Base-by-base conservation (phyloP, 2,797 vertebrate species). In the Gymnodraco acuticeps region DNA sequence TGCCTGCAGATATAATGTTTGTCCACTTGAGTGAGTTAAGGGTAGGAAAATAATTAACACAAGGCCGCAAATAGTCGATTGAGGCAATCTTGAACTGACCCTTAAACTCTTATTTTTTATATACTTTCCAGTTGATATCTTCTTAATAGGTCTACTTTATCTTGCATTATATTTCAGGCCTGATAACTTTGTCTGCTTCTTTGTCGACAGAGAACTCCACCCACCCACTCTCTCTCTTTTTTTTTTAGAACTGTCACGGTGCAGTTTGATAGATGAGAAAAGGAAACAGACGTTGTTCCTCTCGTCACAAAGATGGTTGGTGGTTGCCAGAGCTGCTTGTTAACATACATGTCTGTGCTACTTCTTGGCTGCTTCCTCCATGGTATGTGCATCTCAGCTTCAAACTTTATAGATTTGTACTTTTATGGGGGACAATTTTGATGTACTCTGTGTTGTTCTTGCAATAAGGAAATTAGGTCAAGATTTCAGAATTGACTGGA, bases 221-320 rank as follows among this genome's bases (percentile, higher is more conserved):
- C 38, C 56, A n/a, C 68, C 42, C 41, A 7, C 69, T 10, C 8
- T 3, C 0, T 13, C 20, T 20, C 20, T 27, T 27, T 1, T 62
- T 2, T 41, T 33, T 60, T 10, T 5, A 9, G 13, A 38, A 1
- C 54, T 20, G 33, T 20, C 3, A 14, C 7, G 9, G 13, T 54
- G 15, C 46, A 38, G 51, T 84, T 23, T 20, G 48, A 63, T 27
- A 12, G 14, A 48, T n/a, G 3, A 74, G 72, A 84, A 74, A 75
- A 88, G 86, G 84, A 90, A 90, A 31, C 77, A 85, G 72, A 73
- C 48, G 3, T 10, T 13, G 41, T 69, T 74, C 14, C 46, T 68
- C 15, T 73, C 27, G 2, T 2, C 33, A 20, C 52, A 78, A 76
- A 76, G n/a, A 88, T 90, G 88, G 0, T 1, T 61, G 80, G 38